These are phyloP conservation scores for Agraylea sexmaculata DNA, from an alignment of 1,140 invertebrate genomes.

Conservation along the genomic window DNA sequence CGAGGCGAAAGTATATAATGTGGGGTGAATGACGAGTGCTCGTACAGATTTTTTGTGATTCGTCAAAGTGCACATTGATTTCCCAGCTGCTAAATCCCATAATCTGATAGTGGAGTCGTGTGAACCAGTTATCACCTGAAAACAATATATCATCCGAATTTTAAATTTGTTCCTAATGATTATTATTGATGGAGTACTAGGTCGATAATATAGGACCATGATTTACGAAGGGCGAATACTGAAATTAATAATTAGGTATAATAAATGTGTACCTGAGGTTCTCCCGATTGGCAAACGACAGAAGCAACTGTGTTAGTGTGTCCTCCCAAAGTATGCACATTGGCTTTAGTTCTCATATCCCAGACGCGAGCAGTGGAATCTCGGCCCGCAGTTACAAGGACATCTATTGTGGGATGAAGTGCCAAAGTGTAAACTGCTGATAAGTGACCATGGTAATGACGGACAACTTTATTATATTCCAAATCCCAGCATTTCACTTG, in stretches of 20 bases:
- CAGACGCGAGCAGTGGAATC: conserved; percentile 94
- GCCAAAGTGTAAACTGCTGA: conserved; percentile 92
- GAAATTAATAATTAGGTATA: neutral
- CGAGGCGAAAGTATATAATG: conserved; percentile 91
- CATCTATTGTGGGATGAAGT: conserved; percentile 92
- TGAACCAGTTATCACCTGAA: conserved; percentile 62
- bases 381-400: conserved; percentile 85
- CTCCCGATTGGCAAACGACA: conserved; percentile 80
- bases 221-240: conserved; percentile 2
- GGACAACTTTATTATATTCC: conserved; percentile 97
- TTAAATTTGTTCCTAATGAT: no score
- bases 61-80: conserved; percentile 87
- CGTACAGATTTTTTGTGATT: conserved; percentile 99
- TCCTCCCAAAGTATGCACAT: conserved; percentile 92
- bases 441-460: conserved; percentile 98
- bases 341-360: conserved; percentile 98
- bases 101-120: conserved; percentile 81
- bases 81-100: conserved; percentile 96
- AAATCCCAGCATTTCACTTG: conserved; percentile 99
- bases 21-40: conserved; percentile 83
- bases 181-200: no score
- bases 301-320: conserved; percentile 96
- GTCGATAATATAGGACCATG: conserved; percentile 19
- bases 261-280: conserved; percentile 66
- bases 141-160: no score